A percentile compares a stretch with the other conserved stretches of the same genome.
Conservation (phyloP, 2,797 vertebrate genomes). For the Cossypha niveicapilla region DNA sequence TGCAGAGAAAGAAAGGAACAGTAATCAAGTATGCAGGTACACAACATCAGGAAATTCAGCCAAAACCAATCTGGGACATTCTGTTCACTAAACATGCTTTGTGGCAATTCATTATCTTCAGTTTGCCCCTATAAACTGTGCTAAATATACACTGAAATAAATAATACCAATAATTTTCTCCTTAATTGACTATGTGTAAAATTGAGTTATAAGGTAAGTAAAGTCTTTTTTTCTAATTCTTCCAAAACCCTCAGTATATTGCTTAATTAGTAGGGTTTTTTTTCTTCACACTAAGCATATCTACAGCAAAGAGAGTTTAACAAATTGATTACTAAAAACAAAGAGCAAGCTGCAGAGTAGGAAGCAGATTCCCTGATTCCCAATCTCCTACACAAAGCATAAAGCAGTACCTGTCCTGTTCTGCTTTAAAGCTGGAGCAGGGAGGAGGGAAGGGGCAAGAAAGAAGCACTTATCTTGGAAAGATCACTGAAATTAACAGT, state of each 20-base stretch:
- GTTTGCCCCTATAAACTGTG: background rate
- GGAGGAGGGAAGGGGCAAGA: background rate
- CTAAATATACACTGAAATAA: background rate
- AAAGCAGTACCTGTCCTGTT: background rate
- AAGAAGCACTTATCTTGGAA: background rate
- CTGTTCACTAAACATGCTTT: background rate
- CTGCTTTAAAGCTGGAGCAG: fast-evolving
- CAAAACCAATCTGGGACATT: conserved; percentile 12
- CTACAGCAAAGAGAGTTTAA: background rate
- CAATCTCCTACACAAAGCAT: background rate
- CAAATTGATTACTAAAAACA: background rate
- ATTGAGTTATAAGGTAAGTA: fast-evolving
- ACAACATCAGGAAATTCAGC: conserved; percentile 12
- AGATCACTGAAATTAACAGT: background rate
- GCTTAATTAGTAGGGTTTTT: background rate
- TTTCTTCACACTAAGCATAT: background rate
- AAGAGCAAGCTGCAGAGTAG: background rate
- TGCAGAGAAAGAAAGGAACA: conserved; percentile 34
- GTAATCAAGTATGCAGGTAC: conserved; percentile 56
- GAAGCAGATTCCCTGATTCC: background rate
- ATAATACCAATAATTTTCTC: background rate
- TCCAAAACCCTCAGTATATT: background rate
- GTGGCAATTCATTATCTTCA: background rate
- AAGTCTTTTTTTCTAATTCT: background rate
- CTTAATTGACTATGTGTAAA: background rate